Percentiles rank a stretch among this genome's conserved stretches.
Conservation (phyloP, 2,888 invertebrate species). For the Anagyrus pseudococci region DNA sequence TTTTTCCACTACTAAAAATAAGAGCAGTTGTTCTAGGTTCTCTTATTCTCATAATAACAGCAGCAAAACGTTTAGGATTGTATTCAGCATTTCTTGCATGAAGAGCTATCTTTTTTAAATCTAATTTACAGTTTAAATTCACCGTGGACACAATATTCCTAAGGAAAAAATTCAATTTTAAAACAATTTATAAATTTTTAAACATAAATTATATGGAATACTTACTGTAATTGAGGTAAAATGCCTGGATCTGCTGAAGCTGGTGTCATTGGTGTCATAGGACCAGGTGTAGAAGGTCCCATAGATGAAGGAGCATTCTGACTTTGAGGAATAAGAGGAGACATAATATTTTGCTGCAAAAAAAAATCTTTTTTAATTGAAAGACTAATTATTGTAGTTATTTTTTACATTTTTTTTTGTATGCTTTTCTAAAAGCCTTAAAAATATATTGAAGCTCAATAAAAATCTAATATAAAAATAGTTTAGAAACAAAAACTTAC, state of each 20-base stretch:
- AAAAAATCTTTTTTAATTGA: slow-evolving; percentile 18
- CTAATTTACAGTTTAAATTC: slow-evolving; percentile 92
- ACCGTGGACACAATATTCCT: slow-evolving; percentile 99
- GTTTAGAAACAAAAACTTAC: slow-evolving; percentile 60
- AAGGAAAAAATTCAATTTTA: slow-evolving; percentile 46
- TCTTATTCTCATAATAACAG: slow-evolving; percentile 94
- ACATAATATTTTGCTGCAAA: slow-evolving; percentile 82
- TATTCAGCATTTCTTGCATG: slow-evolving; percentile 99
- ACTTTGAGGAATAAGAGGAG: slow-evolving; percentile 76
- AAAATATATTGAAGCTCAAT: too few relatives aligned
- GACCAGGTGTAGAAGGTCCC: slow-evolving; percentile 77
- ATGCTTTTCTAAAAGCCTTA: too few relatives aligned
- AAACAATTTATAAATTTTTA: neutral
- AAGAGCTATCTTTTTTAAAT: slow-evolving; percentile 95
- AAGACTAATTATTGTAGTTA: neutral
- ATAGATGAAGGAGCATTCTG: slow-evolving; percentile 71
- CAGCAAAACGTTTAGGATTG: slow-evolving; percentile 98
- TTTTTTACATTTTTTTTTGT: too few relatives aligned
- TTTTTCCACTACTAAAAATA: slow-evolving; percentile 85
- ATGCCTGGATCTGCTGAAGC: slow-evolving; percentile 91
- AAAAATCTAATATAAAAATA: too few relatives aligned
- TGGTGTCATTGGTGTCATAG: slow-evolving; percentile 93
- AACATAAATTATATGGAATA: slow-evolving; percentile 35
- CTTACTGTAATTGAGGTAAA: slow-evolving; percentile 89
- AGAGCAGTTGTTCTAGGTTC: slow-evolving; percentile 86